Evolutionary conservation across 2,113 vertebrate species (phyloP).

Genomic region (Paraplagusia blochii): DNA sequence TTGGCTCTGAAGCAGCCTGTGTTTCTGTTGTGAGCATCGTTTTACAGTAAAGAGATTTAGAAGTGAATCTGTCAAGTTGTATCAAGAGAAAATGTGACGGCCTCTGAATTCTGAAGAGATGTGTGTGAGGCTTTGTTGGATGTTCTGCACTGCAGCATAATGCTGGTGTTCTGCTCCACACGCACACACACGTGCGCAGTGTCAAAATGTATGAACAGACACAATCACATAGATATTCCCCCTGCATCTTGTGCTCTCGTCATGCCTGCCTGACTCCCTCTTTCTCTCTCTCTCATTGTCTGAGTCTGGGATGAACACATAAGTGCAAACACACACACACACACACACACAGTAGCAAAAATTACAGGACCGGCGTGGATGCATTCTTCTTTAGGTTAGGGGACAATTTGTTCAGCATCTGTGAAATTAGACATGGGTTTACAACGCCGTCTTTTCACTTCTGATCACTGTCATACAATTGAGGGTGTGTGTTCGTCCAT

Average conservation of each 20-base stretch:
- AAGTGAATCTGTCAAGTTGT: conserved; percentile 46
- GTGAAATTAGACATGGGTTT: conserved; percentile 73
- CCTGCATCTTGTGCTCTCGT: conserved; percentile 59
- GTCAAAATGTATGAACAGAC: conserved; percentile 50
- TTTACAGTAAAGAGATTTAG: conserved; percentile 41
- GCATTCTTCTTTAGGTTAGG: conserved; percentile 58
- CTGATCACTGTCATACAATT: conserved; percentile 65
- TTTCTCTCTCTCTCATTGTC: conserved; percentile 69
- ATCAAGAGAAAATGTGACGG: conserved; percentile 35
- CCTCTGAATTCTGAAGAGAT: conserved; percentile 27
- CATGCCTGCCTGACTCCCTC: conserved; percentile 65
- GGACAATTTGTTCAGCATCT: conserved; percentile 74
- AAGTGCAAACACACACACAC: conserved; percentile 24
- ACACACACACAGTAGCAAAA: conserved; percentile 33
- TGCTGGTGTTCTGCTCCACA: conserved; percentile 24
- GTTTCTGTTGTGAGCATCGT: conserved; percentile 8
- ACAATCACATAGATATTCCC: conserved; percentile 64
- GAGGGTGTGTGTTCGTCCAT: conserved; percentile 12
- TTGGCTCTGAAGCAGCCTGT: conserved; percentile 8
- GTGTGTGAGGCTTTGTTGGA: conserved; percentile 3
- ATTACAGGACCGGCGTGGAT: conserved; percentile 45
- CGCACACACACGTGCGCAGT: background rate
- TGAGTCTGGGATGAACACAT: conserved; percentile 54
- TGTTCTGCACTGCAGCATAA: conserved; percentile 33
- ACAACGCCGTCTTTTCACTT: conserved; percentile 67